Conservation (phyloP, 2,888 invertebrate species). For the Bugulina stolonifera region DNA sequence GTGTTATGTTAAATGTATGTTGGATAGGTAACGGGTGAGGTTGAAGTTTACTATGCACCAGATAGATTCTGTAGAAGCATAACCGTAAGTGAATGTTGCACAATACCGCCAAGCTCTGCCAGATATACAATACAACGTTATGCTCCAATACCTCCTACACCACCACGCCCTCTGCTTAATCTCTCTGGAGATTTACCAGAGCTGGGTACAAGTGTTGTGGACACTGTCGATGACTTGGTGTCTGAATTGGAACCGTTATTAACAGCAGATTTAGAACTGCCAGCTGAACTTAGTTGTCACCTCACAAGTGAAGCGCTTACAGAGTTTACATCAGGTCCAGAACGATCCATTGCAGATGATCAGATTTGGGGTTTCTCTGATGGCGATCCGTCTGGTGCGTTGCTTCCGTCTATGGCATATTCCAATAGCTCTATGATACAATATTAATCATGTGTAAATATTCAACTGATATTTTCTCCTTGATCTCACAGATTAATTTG, state of each 20-base stretch:
- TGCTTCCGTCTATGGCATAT: no score
- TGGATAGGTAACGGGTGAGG: no score
- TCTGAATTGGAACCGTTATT: not conserved
- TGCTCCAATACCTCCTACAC: not conserved
- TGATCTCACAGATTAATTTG: no score
- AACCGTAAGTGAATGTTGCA: not conserved
- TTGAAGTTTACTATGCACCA: no score
- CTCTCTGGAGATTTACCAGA: slow-evolving; percentile 5
- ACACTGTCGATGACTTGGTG: not conserved
- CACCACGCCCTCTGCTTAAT: not conserved
- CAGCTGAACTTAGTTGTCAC: not conserved
- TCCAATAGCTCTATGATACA: no score
- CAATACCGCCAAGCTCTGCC: not conserved
- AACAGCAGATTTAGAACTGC: not conserved
- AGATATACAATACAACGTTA: not conserved
- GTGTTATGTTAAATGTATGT: no score
- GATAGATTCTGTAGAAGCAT: slow-evolving; percentile 4
- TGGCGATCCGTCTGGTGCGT: not conserved
- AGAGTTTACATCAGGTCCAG: not conserved
- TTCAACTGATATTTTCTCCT: no score
- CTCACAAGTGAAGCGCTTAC: not conserved
- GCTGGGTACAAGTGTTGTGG: not conserved
- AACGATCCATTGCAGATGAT: not conserved
- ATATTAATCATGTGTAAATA: no score
- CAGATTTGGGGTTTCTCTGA: slow-evolving; percentile 4